Evolutionary conservation across 2,113 vertebrate species (phyloP).

Genomic region (Micronycteris hirsuta): DNA sequence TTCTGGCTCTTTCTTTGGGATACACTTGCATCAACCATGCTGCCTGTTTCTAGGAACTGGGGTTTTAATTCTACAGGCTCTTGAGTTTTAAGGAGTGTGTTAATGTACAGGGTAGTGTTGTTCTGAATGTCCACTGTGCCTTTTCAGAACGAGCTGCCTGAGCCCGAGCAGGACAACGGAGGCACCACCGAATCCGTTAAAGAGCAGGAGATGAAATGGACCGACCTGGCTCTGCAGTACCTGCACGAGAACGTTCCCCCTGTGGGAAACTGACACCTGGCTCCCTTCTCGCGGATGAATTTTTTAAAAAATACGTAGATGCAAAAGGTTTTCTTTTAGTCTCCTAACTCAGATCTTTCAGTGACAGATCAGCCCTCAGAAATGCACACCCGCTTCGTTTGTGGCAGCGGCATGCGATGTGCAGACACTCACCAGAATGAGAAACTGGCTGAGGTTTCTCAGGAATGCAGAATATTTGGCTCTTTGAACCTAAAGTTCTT

Average conservation of each 20-base stretch:
- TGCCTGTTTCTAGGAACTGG: neutral
- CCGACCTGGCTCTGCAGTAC: slow-evolving; percentile 94
- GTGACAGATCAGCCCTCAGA: slow-evolving; percentile 5
- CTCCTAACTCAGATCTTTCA: neutral
- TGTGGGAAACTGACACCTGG: slow-evolving; percentile 80
- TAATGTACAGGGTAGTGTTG: neutral
- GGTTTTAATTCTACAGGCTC: neutral
- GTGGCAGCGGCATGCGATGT: neutral
- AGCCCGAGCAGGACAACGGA: slow-evolving; percentile 98
- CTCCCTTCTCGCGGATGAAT: neutral
- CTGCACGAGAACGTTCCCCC: slow-evolving; percentile 94
- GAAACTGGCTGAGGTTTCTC: neutral
- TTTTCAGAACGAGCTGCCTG: slow-evolving; percentile 94
- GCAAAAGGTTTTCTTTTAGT: neutral
- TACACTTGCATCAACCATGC: neutral
- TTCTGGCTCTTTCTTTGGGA: neutral
- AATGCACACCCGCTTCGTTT: neutral
- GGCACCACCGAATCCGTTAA: slow-evolving; percentile 97
- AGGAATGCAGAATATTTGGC: neutral
- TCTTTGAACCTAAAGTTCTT: neutral
- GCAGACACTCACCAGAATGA: neutral
- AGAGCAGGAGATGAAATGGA: slow-evolving; percentile 99
- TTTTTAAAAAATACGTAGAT: neutral
- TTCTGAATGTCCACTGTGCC: slow-evolving; percentile 15
- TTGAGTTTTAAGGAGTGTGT: neutral